phyloP scores from a whole-genome alignment of 1,140 invertebrate species.

The Pararge aegeria region DNA sequence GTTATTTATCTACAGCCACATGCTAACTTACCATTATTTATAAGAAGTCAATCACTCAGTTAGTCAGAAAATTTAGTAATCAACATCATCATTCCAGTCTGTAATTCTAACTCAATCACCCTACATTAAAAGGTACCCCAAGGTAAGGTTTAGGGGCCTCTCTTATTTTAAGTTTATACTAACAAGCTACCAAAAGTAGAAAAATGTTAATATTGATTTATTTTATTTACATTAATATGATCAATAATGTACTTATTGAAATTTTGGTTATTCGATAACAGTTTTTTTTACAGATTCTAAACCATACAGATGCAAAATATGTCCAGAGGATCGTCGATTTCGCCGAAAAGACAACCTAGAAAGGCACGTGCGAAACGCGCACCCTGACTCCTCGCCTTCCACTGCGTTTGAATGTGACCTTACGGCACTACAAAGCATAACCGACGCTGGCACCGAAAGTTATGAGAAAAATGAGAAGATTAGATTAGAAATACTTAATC shows the following conservation, averaged over 20 bases:
- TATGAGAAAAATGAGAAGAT: slow-evolving; percentile 48
- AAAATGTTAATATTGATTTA: background rate
- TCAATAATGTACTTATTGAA: too few species aligned
- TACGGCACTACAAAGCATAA: slow-evolving; percentile 41
- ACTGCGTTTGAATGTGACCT: slow-evolving; percentile 54
- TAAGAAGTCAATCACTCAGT: too few species aligned
- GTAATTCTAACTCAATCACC: too few species aligned
- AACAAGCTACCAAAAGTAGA: too few species aligned
- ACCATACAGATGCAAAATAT: slow-evolving; percentile 81
- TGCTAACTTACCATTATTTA: too few species aligned
- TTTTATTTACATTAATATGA: background rate
- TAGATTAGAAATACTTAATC: slow-evolving; percentile 54
- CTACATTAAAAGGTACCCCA: too few species aligned
- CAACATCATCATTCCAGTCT: too few species aligned
- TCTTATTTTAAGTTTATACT: too few species aligned
- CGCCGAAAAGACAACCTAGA: slow-evolving; percentile 83
- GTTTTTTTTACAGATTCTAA: slow-evolving; percentile 63
- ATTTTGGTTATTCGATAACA: background rate
- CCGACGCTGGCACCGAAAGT: slow-evolving; percentile 14
- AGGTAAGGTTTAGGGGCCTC: too few species aligned
- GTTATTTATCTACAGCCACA: too few species aligned
- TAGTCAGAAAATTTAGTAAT: too few species aligned
- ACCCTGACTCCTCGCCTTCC: slow-evolving; percentile 71
- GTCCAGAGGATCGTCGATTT: slow-evolving; percentile 76
- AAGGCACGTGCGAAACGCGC: slow-evolving; percentile 83